Evolutionary conservation across 92 coral and sea anemone species (phyloP).

Genomic region (Actinernus sp.): DNA sequence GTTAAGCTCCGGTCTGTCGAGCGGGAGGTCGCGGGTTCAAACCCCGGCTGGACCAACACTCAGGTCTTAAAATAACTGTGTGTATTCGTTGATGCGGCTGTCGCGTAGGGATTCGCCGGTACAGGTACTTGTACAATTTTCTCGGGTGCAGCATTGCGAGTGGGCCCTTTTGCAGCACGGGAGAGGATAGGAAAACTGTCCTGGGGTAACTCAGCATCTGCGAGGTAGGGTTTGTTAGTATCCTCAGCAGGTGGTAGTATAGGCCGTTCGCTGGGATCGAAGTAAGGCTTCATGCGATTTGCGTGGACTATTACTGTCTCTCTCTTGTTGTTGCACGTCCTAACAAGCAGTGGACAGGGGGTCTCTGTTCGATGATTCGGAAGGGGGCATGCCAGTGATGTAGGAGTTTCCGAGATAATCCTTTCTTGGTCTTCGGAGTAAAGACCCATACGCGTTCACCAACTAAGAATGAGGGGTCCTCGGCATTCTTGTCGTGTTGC

Average conservation of each 20-base stretch:
- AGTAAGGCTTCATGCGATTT: constrained; percentile 15
- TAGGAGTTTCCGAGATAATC: constrained; percentile 39
- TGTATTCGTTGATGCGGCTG: too few species aligned
- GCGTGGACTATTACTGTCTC: constrained; percentile 50
- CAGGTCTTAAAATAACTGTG: too few species aligned
- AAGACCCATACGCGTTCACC: constrained; percentile 69
- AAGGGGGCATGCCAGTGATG: constrained; percentile 66
- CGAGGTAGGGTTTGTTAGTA: too few species aligned
- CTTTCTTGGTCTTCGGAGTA: constrained; percentile 28
- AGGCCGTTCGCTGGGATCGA: constrained; percentile 18
- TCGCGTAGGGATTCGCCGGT: too few species aligned
- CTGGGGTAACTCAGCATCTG: too few species aligned
- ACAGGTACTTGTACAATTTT: too few species aligned
- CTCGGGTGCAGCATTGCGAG: too few species aligned
- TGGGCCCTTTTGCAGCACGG: too few species aligned
- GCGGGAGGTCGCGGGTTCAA: too few species aligned
- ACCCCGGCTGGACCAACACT: too few species aligned
- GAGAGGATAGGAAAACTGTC: too few species aligned
- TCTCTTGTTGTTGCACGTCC: constrained; percentile 59
- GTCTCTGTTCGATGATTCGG: constrained; percentile 33
- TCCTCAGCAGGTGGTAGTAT: background rate
- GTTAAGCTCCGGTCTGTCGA: too few species aligned
- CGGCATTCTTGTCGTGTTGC: constrained; percentile 43
- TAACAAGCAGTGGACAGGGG: constrained; percentile 39
- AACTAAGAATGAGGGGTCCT: constrained; percentile 11